Evolutionary conservation across 2,888 invertebrate species (phyloP).

Genomic region (Oscheius sp.): DNA sequence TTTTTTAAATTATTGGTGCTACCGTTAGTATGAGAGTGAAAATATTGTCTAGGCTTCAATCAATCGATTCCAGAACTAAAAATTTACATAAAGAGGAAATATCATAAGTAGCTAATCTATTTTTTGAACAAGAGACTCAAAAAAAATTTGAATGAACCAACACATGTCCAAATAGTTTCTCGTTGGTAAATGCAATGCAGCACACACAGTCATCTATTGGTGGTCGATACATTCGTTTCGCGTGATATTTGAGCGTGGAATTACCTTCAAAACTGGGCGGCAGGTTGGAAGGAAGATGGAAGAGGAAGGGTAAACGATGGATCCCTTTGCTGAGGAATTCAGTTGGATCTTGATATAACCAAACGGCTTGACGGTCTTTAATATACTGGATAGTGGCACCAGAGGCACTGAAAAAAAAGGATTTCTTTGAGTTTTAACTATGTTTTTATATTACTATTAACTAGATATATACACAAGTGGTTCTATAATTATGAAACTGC

Average conservation of each 20-base stretch:
- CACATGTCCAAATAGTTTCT: neutral
- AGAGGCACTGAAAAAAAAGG: neutral
- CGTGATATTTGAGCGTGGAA: neutral
- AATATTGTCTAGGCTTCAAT: too few species aligned
- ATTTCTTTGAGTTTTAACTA: too few species aligned
- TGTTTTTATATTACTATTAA: too few species aligned
- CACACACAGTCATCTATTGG: neutral
- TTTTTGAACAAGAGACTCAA: too few species aligned
- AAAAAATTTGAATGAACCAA: too few species aligned
- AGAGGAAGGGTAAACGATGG: slow-evolving; percentile 22
- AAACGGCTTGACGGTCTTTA: neutral
- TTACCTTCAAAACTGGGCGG: slow-evolving; percentile 33
- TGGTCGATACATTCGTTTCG: neutral
- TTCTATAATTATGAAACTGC: too few species aligned
- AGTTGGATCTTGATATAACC: neutral
- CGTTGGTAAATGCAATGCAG: neutral
- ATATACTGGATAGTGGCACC: neutral
- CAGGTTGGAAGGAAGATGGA: slow-evolving; percentile 9
- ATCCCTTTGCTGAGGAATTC: neutral
- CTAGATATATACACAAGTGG: too few species aligned
- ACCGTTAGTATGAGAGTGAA: too few species aligned
- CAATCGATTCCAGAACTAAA: too few species aligned
- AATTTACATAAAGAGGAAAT: too few species aligned
- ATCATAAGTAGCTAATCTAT: too few species aligned
- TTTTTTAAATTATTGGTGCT: too few species aligned